Base-by-base conservation (phyloP, 2,888 invertebrate species). In the Notocelia uddmanniana region DNA sequence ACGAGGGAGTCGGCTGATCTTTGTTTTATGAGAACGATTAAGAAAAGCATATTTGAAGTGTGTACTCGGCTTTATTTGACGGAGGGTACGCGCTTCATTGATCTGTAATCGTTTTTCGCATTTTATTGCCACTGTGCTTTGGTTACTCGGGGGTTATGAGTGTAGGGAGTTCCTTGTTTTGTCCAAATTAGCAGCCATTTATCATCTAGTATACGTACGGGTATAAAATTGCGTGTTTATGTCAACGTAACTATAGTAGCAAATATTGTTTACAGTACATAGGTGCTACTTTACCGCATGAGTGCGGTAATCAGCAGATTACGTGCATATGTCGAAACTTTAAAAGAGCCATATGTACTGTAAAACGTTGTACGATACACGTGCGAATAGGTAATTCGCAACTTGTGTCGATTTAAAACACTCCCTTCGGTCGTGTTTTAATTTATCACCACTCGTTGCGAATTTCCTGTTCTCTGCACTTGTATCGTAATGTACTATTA, bases 21-120 rank as follows among this genome's bases (percentile, higher is more conserved):
- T 93, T 93, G 93, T 93, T 93, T 93, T 93, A 93, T 92, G 93
- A 93, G 93, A 93, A 93, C 93, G 93, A 93, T 93, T 93, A 93
- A 93, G 93, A 93, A 93, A 93, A 92, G 93, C 93, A 93, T 93
- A 93, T 93, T 93, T 93, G 92, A 91, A 93, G 93, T 92, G 91
- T 92, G 92, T 91, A 92, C 89, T 89, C 84, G 84, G 90, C 89
- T 89, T 92, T 93, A 92, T 92, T 93, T 92, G 91, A 89, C 82
- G 87, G 89, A 90, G 93, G 92, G 90, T 88, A 90, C 83, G 89
- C 87, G 93, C 92, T 91, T 93, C 93, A 93, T 93, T 93, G 93
- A 90, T 91, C 92, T 86, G 91, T 91, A 92, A 93, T 93, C 93
- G 93, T 92, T 92, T 92, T 92, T 90, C 88, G 85, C 86, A 88